A percentile compares a stretch with the other conserved stretches of the same genome.
Evolutionary conservation across 2,797 vertebrate species (phyloP).

Genomic region (Tamandua tetradactyla): DNA sequence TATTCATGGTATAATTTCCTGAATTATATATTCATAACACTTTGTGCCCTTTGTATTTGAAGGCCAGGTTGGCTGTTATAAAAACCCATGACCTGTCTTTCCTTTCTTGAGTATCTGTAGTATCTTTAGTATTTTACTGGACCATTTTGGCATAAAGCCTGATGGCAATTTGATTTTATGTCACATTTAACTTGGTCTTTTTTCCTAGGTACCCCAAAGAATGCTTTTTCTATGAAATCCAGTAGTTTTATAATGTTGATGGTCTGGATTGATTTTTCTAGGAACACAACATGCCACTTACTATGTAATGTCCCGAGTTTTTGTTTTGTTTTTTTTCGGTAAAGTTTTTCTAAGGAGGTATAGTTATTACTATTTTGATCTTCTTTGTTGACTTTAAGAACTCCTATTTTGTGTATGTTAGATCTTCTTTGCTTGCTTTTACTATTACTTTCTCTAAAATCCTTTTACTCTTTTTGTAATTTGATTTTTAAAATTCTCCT

Average conservation of each 20-base stretch:
- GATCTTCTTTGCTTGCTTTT: not conserved
- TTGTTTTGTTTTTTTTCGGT: not conserved
- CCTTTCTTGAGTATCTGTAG: not conserved
- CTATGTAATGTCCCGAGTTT: not conserved
- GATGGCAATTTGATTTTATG: not conserved
- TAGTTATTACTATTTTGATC: not conserved
- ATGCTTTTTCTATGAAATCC: not conserved
- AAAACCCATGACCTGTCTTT: not conserved
- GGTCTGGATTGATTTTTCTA: not conserved
- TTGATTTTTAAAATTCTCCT: not conserved
- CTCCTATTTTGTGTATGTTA: not conserved
- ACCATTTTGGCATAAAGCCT: not conserved
- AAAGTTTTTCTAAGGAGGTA: not conserved
- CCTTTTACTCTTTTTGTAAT: not conserved
- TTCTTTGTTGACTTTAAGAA: not conserved
- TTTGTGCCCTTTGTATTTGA: not conserved
- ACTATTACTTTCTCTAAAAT: not conserved
- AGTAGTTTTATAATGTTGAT: not conserved
- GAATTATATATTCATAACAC: not conserved
- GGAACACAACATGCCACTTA: not conserved
- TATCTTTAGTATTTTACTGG: conserved; percentile 43
- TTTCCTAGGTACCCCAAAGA: not conserved
- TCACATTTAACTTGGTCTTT: not conserved
- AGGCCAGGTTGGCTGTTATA: not conserved
- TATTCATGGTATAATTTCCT: not conserved